phyloP scores from a whole-genome alignment of 2,113 vertebrate genomes.

The Xenopus borealis region DNA sequence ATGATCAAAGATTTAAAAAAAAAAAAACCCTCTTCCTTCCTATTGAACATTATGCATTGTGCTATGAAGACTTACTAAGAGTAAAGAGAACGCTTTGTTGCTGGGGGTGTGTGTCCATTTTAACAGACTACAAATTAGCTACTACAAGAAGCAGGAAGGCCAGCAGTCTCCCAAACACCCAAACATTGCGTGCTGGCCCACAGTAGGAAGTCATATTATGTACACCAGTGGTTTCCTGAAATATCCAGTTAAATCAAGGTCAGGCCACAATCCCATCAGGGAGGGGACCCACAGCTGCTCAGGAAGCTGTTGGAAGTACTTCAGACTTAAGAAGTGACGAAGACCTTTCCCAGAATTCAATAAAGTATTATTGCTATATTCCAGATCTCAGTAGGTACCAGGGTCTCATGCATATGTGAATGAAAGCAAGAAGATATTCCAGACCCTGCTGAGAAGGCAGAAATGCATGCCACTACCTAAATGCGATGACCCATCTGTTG shows the following conservation, averaged over 20 bases:
- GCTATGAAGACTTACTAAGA: too few relatives aligned
- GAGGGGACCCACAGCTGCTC: slow-evolving; percentile 34
- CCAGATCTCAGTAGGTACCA: slow-evolving; percentile 19
- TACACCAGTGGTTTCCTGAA: slow-evolving; percentile 38
- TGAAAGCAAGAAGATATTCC: not conserved
- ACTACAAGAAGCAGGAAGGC: slow-evolving; percentile 14
- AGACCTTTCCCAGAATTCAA: slow-evolving; percentile 6
- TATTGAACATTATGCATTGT: too few relatives aligned
- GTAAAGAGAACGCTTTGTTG: too few relatives aligned
- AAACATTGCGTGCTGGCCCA: slow-evolving; percentile 30
- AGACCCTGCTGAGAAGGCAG: too few relatives aligned
- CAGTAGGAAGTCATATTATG: slow-evolving; percentile 35
- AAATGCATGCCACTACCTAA: too few relatives aligned
- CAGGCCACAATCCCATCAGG: slow-evolving; percentile 39
- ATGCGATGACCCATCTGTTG: too few relatives aligned
- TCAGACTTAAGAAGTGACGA: slow-evolving; percentile 32
- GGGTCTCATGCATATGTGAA: not conserved
- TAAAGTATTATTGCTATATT: slow-evolving; percentile 10
- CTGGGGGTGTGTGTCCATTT: too few relatives aligned
- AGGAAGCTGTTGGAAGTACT: slow-evolving; percentile 46
- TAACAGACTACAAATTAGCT: too few relatives aligned
- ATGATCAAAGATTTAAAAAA: too few relatives aligned
- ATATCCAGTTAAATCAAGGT: slow-evolving; percentile 38
- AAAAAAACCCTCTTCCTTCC: too few relatives aligned
- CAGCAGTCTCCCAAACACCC: slow-evolving; percentile 7